A percentile compares a stretch with the other conserved stretches of the same genome.
phyloP scores from a whole-genome alignment of 2,113 vertebrate genomes.

The Rattus rattus region DNA sequence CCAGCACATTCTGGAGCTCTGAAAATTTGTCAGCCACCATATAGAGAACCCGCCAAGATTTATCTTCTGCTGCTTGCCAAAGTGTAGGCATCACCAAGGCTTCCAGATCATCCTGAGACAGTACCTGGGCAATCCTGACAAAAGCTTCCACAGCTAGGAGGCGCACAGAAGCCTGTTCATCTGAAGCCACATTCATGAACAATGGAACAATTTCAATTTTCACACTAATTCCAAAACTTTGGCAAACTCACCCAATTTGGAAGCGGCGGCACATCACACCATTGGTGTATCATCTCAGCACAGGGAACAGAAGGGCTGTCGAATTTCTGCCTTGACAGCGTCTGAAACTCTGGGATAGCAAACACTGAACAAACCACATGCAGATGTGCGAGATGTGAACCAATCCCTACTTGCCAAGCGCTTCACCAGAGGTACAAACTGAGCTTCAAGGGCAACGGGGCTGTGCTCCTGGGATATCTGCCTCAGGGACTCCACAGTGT shows the following conservation, averaged over 20 bases:
- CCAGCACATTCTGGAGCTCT: conserved; percentile 95
- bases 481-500: conserved; percentile 94
- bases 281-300: conserved; percentile 95
- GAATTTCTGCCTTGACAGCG: conserved; percentile 93
- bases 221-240: conserved; percentile 94
- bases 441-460: conserved; percentile 92
- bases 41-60: conserved; percentile 96
- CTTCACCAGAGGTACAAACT: conserved; percentile 95
- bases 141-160: conserved; percentile 93
- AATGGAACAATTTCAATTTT: conserved; percentile 96
- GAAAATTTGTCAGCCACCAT: conserved; percentile 97
- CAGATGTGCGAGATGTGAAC: conserved; percentile 95
- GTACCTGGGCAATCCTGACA: conserved; percentile 92
- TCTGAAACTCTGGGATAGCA: conserved; percentile 93
- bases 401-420: conserved; percentile 94
- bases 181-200: conserved; percentile 93
- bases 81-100: conserved; percentile 92
- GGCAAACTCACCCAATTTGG: conserved; percentile 95
- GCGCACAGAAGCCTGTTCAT: conserved; percentile 94
- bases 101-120: conserved; percentile 93
- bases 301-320: conserved; percentile 94
- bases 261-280: conserved; percentile 94
- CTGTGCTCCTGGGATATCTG: conserved; percentile 95
- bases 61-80: conserved; percentile 93
- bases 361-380: conserved; percentile 94